Conservation (phyloP, 2,888 invertebrate genomes). For the Philereme transversata region DNA sequence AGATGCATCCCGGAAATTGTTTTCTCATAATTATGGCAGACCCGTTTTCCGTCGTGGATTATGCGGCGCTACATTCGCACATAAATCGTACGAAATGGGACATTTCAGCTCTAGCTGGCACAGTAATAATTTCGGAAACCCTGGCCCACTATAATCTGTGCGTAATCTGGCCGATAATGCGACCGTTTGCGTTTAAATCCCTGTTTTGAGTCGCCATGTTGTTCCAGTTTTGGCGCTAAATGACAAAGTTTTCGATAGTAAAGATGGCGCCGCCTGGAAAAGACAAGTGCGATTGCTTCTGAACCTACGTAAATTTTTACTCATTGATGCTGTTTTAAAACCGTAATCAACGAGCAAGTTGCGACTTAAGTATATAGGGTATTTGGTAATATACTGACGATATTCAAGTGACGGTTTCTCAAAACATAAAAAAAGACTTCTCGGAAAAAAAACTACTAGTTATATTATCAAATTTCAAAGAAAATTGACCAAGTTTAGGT, state of each 20-base stretch:
- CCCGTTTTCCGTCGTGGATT: conserved; percentile 67
- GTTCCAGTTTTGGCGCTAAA: conserved; percentile 66
- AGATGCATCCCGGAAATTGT: conserved; percentile 81
- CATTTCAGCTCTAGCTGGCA: conserved; percentile 76
- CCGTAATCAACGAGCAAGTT: no score
- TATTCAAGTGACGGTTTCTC: no score
- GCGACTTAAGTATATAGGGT: no score
- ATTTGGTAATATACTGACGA: no score
- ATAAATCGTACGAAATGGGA: conserved; percentile 81
- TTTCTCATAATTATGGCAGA: conserved; percentile 81
- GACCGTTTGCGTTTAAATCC: conserved; percentile 77
- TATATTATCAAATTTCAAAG: no score
- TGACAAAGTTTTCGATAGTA: conserved; percentile 40
- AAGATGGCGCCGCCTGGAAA: conserved; percentile 64
- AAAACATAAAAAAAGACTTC: no score
- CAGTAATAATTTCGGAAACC: conserved; percentile 79
- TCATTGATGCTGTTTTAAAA: no score
- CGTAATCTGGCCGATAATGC: conserved; percentile 82
- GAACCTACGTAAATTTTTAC: conserved; percentile 15
- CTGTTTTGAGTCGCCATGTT: conserved; percentile 65
- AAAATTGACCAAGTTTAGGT: no score
- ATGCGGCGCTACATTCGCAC: conserved; percentile 77
- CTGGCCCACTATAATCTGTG: conserved; percentile 80
- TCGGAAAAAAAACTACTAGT: no score
- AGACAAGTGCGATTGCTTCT: conserved; percentile 47